Evolutionary conservation across 92 coral and sea anemone genomes (phyloP).

Genomic region (Anthopleura xanthogrammica): DNA sequence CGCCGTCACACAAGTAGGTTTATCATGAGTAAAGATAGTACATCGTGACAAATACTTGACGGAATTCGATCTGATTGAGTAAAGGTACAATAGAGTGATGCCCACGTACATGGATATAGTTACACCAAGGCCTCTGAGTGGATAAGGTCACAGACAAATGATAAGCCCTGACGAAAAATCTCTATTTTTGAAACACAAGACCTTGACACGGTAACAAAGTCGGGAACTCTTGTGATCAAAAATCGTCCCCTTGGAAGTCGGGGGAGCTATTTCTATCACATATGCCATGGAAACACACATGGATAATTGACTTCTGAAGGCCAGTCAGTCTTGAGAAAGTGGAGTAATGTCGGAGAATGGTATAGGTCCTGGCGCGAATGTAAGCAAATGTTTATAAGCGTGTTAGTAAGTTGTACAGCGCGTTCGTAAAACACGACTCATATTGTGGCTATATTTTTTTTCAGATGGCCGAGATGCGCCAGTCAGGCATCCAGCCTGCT

Average conservation of each 20-base stretch:
- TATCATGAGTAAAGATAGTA: neutral
- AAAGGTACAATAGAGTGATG: slow-evolving; percentile 20
- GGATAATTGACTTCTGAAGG: neutral
- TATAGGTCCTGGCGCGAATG: neutral
- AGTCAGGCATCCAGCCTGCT: slow-evolving; percentile 37
- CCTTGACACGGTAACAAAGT: slow-evolving; percentile 23
- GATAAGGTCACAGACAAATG: slow-evolving; percentile 29
- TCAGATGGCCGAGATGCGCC: slow-evolving; percentile 82
- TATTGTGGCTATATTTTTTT: neutral
- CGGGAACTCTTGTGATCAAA: slow-evolving; percentile 18
- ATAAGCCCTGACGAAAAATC: slow-evolving; percentile 21
- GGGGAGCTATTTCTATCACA: neutral
- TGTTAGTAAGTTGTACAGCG: neutral
- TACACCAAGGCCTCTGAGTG: slow-evolving; percentile 16
- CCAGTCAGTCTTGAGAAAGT: neutral
- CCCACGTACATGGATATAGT: slow-evolving; percentile 31
- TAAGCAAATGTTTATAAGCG: neutral
- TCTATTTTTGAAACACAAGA: slow-evolving; percentile 37
- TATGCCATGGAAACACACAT: neutral
- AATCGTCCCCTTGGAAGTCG: neutral
- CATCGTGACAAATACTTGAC: slow-evolving; percentile 10
- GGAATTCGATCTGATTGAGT: slow-evolving; percentile 23
- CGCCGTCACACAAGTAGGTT: slow-evolving; percentile 10
- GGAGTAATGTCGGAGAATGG: neutral
- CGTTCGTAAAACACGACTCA: neutral